Evolutionary conservation across 2,797 vertebrate species (phyloP).

Genomic region (Cephalopachus bancanus): DNA sequence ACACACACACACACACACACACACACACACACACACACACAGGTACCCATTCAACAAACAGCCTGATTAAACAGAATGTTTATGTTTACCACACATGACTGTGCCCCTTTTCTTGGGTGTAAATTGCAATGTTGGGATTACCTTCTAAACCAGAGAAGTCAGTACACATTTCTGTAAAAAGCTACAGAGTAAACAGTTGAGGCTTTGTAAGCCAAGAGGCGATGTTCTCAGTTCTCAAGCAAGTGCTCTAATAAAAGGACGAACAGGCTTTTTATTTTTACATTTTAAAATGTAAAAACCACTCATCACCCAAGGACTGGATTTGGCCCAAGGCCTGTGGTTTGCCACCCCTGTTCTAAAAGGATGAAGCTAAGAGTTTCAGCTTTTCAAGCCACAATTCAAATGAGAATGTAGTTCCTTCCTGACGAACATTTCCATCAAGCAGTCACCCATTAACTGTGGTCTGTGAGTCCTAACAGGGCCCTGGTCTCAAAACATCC

Average conservation of each 20-base stretch:
- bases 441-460: neutral
- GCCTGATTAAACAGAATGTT: neutral
- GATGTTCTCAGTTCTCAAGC: neutral
- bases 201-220: neutral
- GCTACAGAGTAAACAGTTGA: neutral
- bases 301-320: neutral
- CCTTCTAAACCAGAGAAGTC: neutral
- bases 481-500: neutral
- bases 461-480: neutral
- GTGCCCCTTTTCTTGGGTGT: neutral
- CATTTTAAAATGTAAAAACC: slow-evolving; percentile 30
- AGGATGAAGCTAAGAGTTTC: neutral
- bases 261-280: neutral
- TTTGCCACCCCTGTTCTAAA: neutral
- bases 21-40: neutral
- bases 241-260: neutral
- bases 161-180: neutral
- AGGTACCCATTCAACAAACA: neutral
- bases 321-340: neutral
- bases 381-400: neutral
- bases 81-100: neutral
- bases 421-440: neutral
- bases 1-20: neutral
- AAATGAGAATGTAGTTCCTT: neutral
- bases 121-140: slow-evolving; percentile 21